Evolutionary conservation across 2,797 vertebrate species (phyloP), one percentile per base, ranked within the genome.

Genomic region (Pristis pectinata): DNA sequence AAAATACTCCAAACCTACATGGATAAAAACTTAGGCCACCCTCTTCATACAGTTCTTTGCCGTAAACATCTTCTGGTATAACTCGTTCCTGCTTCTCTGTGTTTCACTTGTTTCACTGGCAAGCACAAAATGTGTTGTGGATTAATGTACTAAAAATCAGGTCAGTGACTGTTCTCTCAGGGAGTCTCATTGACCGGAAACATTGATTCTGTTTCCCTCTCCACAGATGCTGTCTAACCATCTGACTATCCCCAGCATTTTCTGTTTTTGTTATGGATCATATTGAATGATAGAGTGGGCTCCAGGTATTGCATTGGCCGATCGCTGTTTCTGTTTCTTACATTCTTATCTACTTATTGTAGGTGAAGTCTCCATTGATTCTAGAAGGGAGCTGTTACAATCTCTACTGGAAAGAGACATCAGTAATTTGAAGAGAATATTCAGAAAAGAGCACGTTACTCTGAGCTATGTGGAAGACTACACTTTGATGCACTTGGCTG

Each of bases 401-500:
- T 94, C 97, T 61, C 96, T 98, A 89, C 94, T 94, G 56, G 95
- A 95, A 95, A 97, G 96, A 93, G 97, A 98, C 94, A 97, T 98
- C 95, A 22, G 95, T 82, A 96, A 95, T 95, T 98, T 98, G 95
- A 96, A 96, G 95, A 95, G 95, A 11, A 79, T 95, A 19, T 94
- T 98, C 76, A 96, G 49, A n/a, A 96, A 83, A 44, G 97, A 98
- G 72, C 96, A 98, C 9, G 49, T 97, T 2, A n/a, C 77, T 0
- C 77, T 70, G 59, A 27, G 93, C 59, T 97, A 96, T 4, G 96
- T 96, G 49, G 97, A 97, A 11, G 95, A 97, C 95, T 97, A 97
- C 93, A 97, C 95, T 0, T 96, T 97, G 3, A 97, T 98, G 80
- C 98, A 98, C 96, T 96, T 98, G 95, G 95, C 97, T 0, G 98